Conservation (phyloP, 2,113 vertebrate species). For the Rhynchopsitta pachyrhyncha region DNA sequence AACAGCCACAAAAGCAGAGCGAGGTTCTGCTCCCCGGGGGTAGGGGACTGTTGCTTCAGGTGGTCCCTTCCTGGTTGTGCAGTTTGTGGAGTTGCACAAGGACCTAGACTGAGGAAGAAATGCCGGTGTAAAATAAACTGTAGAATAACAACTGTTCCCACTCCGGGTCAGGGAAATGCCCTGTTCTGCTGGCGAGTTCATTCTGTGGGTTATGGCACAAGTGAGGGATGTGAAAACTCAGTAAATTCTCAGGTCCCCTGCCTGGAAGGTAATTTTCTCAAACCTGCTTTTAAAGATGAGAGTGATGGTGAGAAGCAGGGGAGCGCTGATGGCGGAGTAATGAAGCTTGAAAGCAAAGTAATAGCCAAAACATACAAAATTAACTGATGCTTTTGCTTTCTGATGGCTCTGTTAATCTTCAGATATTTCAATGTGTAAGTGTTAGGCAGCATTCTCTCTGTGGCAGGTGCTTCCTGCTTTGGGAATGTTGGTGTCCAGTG, state of each 20-base stretch:
- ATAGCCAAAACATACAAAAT: background rate
- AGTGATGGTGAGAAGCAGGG: background rate
- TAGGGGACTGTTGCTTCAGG: rapidly evolving
- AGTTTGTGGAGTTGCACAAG: background rate
- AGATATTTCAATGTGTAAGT: rapidly evolving
- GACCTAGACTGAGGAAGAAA: background rate
- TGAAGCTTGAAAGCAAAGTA: background rate
- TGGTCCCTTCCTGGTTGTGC: background rate
- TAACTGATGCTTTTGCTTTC: background rate
- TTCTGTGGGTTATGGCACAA: rapidly evolving
- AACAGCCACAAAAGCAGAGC: too few relatives aligned
- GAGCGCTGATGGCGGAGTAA: background rate
- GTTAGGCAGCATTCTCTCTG: background rate
- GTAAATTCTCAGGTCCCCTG: background rate
- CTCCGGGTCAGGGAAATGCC: background rate
- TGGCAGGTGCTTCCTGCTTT: background rate
- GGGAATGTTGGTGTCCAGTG: too few relatives aligned
- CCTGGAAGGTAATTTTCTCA: background rate
- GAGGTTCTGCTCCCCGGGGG: rapidly evolving
- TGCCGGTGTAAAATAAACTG: rapidly evolving
- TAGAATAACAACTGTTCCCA: background rate
- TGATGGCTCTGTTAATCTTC: too few relatives aligned
- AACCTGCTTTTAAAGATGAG: background rate
- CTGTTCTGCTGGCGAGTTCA: rapidly evolving
- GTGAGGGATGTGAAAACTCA: background rate